phyloP scores from a whole-genome alignment of 2,797 vertebrate species.

The Enteromius afrohamiltoni region DNA sequence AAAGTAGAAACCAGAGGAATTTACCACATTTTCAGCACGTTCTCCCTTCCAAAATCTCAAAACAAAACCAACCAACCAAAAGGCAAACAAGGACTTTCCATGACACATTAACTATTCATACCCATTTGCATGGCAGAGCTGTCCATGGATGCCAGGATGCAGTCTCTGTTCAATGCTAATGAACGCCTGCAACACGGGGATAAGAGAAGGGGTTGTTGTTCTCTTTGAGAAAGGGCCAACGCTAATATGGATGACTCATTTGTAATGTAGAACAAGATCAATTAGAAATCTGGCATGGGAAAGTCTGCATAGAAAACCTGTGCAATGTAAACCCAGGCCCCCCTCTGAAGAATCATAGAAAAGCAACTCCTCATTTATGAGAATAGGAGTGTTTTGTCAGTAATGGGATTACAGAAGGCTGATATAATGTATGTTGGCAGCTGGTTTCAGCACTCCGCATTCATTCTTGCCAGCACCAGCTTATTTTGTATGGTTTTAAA shows the following conservation, averaged over 20 bases:
- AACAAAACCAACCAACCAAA: conserved; percentile 70
- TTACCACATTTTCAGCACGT: conserved; percentile 8
- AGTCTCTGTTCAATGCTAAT: conserved; percentile 76
- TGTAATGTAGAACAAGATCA: conserved; percentile 81
- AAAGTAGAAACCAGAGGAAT: conserved; percentile 2
- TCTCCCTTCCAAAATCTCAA: conserved; percentile 57
- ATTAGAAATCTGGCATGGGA: conserved; percentile 73
- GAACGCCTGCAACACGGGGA: conserved; percentile 75
- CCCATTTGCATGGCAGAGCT: conserved; percentile 68
- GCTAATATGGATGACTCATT: conserved; percentile 79
- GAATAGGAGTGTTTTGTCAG: conserved; percentile 22
- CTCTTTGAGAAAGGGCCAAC: conserved; percentile 73
- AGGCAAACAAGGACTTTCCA: conserved; percentile 58
- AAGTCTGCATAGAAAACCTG: conserved; percentile 59
- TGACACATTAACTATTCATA: conserved; percentile 75
- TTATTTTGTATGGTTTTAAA: conserved; percentile 15
- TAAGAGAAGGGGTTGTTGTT: conserved; percentile 70
- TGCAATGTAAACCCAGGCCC: conserved; percentile 59
- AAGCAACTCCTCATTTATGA: conserved; percentile 44
- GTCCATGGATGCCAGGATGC: conserved; percentile 68
- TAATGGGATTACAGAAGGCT: conserved; percentile 29
- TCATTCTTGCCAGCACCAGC: conserved; percentile 15
- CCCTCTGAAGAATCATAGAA: conserved; percentile 42
- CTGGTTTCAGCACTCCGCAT: background rate
- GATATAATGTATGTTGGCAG: conserved; percentile 25